Evolutionary conservation across 2,113 vertebrate species (phyloP).

Genomic region (Dermatemys mawii): DNA sequence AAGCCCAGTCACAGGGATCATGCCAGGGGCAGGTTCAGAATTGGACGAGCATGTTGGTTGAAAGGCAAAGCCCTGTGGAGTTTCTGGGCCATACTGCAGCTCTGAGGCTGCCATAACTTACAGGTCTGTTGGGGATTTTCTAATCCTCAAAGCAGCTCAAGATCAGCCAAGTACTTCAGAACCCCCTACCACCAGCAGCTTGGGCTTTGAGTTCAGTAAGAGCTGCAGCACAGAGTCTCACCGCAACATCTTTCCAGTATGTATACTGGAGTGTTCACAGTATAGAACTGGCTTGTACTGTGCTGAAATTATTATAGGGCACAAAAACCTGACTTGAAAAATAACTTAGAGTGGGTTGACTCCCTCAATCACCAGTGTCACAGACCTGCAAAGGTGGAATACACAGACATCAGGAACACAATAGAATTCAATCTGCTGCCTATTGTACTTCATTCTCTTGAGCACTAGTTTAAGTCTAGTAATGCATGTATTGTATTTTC

Average conservation of each 20-base stretch:
- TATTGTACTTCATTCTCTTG: not conserved
- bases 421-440: not conserved
- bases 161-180: not conserved
- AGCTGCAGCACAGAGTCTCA: not conserved
- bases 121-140: not conserved
- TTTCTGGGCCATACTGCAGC: not conserved
- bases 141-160: not conserved
- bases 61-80: not conserved
- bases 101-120: not conserved
- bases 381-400: not conserved
- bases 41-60: not conserved
- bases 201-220: not conserved
- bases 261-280: not conserved
- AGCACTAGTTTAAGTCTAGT: not conserved
- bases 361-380: not conserved
- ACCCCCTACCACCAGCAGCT: not conserved
- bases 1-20: not conserved
- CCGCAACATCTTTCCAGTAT: not conserved
- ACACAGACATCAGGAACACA: not conserved
- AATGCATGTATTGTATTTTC: no score
- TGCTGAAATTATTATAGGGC: not conserved
- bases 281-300: not conserved
- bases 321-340: not conserved
- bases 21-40: not conserved
- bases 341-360: not conserved